These are phyloP conservation scores for Cheilinus undulatus DNA, from an alignment of 2,113 vertebrate species.

Conservation along the genomic window DNA sequence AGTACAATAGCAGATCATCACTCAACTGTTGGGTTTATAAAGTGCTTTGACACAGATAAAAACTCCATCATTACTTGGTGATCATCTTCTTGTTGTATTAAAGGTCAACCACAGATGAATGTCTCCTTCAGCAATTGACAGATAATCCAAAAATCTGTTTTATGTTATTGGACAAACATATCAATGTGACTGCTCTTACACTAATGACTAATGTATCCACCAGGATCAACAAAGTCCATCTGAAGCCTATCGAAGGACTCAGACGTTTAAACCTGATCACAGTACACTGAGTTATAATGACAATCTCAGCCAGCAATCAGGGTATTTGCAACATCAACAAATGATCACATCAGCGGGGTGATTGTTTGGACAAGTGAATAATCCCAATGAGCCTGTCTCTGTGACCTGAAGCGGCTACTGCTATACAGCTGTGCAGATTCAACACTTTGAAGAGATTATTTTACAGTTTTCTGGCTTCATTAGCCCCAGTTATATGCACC, in stretches of 20 bases:
- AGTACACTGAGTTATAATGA: constrained; percentile 24
- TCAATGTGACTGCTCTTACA: neutral
- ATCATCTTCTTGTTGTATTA: neutral
- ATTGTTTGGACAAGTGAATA: constrained; percentile 38
- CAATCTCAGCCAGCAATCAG: constrained; percentile 40
- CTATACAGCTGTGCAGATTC: neutral
- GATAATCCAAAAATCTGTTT: constrained; percentile 21
- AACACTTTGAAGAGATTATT: constrained; percentile 9
- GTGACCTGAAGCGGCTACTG: constrained; percentile 31
- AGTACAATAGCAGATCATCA: no score
- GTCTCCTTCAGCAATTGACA: constrained; percentile 19
- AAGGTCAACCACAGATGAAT: neutral
- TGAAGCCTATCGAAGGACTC: constrained; percentile 4
- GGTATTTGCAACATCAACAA: neutral
- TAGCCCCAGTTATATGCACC: neutral
- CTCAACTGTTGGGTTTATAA: no score
- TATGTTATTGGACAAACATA: neutral
- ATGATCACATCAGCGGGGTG: constrained; percentile 40
- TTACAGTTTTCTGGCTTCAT: neutral
- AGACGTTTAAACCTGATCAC: constrained; percentile 45
- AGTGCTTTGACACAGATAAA: no score
- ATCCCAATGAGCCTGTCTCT: constrained; percentile 8
- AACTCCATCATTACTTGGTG: no score
- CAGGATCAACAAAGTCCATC: constrained; percentile 48
- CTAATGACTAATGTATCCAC: constrained; percentile 40